Evolutionary conservation across 1,140 invertebrate genomes (phyloP).

Genomic region (Heliconius melpomene): DNA sequence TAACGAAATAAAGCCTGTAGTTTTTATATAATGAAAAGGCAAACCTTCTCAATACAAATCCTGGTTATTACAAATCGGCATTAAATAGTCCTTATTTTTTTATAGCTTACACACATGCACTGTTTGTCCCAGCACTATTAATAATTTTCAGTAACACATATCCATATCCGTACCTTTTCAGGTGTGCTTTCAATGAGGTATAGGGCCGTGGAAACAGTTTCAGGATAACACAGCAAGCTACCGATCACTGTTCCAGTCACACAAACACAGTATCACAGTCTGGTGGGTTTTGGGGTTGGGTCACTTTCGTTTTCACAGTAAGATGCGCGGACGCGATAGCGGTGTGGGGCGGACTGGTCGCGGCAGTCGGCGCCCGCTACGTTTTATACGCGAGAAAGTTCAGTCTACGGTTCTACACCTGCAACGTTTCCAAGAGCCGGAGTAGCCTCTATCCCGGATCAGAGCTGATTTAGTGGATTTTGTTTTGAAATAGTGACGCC

Average conservation of each 20-base stretch:
- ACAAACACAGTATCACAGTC: conserved; percentile 70
- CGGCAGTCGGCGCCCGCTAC: conserved; percentile 53
- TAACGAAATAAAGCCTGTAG: not conserved
- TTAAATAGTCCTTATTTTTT: conserved; percentile 18
- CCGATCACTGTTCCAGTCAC: conserved; percentile 73
- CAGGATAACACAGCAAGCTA: conserved; percentile 73
- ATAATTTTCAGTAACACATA: conserved; percentile 45
- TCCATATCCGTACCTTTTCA: conserved; percentile 68
- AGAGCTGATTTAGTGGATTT: conserved; percentile 51
- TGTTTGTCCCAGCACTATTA: conserved; percentile 29
- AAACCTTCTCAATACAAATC: conserved; percentile 33
- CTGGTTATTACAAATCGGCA: conserved; percentile 17
- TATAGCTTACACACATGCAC: conserved; percentile 33
- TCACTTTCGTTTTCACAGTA: conserved; percentile 75
- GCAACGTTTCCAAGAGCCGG: conserved; percentile 48
- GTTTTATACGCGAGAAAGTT: conserved; percentile 80
- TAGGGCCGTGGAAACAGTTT: conserved; percentile 63
- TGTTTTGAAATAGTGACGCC: conserved; percentile 69
- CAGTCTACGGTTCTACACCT: conserved; percentile 41
- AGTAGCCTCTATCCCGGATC: conserved; percentile 66
- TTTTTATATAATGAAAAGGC: conserved; percentile 21
- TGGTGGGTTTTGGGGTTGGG: conserved; percentile 43
- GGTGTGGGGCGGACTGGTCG: conserved; percentile 66
- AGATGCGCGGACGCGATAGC: conserved; percentile 54
- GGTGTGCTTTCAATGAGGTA: conserved; percentile 59